Evolutionary conservation across 2,888 invertebrate genomes (phyloP), one percentile per base, ranked within the genome.

Genomic region (Ennomos erosarius): DNA sequence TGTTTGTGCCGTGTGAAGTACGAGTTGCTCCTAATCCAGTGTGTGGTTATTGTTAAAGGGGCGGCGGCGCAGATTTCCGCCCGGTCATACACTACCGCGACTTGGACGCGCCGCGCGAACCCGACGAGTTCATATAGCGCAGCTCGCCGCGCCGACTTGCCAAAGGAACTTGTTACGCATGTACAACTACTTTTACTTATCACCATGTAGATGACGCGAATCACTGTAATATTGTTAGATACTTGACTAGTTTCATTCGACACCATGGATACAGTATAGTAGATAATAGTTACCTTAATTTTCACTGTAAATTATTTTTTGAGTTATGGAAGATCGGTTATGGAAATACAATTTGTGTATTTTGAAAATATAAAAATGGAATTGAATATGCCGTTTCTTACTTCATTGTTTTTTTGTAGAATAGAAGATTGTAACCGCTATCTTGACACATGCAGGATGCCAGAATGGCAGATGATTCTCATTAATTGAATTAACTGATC

Each of bases 31-130:
- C 66, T 81, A 76, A 81, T 62, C 66, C 58, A 68, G 68, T 62
- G 59, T 76, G 59, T 81, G 78, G 76, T 89, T 87, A 79, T 94
- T 94, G 91, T 95, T 95, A 89, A 94, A 96, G 96, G 92, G 94
- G 94, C 83, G 94, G 94, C 81, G 95, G 94, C 82, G 94, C 94
- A 78, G 97, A 97, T 86, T 96, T 96, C 93, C 95, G 98, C 81
- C 96, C 97, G 77, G 95, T 98, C 82, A 97, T 98, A 85, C 97
- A 98, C 93, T 98, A 98, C 93, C 94, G 98, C 85, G 98, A 98
- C 93, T 94, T 98, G 93, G 98, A 98, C 90, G 98, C 98, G 71
- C 98, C 98, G 67, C 95, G 97, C 87, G 98, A 98, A 90, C 97
- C 97, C 69, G 97, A 97, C 89, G 97, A 97, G 89, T 96, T 97